Percentiles rank a stretch among this genome's conserved stretches.
Evolutionary conservation across 2,888 invertebrate species (phyloP).

Genomic region (Pediacus dermestoides): DNA sequence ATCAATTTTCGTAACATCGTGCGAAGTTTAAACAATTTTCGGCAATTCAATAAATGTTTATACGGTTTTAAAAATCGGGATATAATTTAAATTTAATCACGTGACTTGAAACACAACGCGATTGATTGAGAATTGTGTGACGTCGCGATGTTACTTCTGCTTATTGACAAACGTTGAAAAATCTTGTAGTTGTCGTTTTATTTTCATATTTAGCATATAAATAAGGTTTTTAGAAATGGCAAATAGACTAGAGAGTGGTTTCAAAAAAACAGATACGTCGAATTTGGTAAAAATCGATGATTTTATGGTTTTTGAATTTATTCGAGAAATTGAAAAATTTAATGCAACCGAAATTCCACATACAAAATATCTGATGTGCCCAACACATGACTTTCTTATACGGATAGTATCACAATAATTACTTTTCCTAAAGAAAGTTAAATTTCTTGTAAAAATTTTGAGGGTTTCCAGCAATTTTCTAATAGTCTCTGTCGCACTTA

Average conservation of each 20-base stretch:
- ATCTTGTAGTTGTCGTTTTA: background rate
- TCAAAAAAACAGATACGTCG: background rate
- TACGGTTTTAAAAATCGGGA: background rate
- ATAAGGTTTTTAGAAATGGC: too few relatives aligned
- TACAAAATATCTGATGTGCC: slow-evolving; percentile 5
- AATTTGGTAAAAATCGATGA: slow-evolving; percentile 1
- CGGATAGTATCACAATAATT: too few relatives aligned
- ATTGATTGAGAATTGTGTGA: background rate
- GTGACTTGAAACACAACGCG: slow-evolving; percentile 2
- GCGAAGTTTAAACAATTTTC: background rate
- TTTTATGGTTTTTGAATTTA: background rate
- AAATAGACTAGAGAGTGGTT: slow-evolving; percentile 2
- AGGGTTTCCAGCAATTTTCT: too few relatives aligned
- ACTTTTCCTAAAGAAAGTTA: too few relatives aligned
- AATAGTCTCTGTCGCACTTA: too few relatives aligned
- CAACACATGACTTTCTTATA: too few relatives aligned
- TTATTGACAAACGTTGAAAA: slow-evolving; percentile 1
- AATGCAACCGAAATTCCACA: background rate
- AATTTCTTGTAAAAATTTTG: too few relatives aligned
- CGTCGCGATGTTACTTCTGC: background rate
- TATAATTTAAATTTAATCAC: slow-evolving; percentile 1
- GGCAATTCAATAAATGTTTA: background rate
- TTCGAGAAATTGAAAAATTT: background rate
- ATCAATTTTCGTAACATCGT: background rate
- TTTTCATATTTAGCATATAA: background rate